Percentiles rank a stretch among this genome's conserved stretches.
phyloP scores from a whole-genome alignment of 1,140 invertebrate genomes.

The Drosophila pachea region DNA sequence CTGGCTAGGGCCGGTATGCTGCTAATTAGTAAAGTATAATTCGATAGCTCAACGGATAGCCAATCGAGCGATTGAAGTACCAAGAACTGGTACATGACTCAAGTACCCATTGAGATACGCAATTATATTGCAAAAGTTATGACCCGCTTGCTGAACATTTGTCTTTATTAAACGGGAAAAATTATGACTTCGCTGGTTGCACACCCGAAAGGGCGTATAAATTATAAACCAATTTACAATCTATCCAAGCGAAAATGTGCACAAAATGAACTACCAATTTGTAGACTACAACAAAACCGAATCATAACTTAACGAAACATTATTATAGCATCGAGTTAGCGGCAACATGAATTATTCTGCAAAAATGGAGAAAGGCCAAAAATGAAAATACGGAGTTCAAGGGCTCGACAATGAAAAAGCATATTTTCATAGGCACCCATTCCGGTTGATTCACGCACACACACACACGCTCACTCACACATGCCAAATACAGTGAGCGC shows the following conservation, averaged over 20 bases:
- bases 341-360: conserved; percentile 65
- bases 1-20: too few species aligned
- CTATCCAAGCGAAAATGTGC: conserved; percentile 63
- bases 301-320: conserved; percentile 49
- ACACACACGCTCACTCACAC: background rate
- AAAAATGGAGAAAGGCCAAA: conserved; percentile 12
- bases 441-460: too few species aligned
- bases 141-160: conserved; percentile 67
- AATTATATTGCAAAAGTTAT: conserved; percentile 28
- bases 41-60: background rate
- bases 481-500: background rate
- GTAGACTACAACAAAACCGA: conserved; percentile 24
- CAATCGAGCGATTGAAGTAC: background rate
- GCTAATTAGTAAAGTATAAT: too few species aligned
- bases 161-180: conserved; percentile 67
- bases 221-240: conserved; percentile 76
- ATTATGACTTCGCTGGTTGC: conserved; percentile 47
- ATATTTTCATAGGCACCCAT: conserved; percentile 21
- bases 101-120: background rate
- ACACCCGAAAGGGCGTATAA: conserved; percentile 54
- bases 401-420: conserved; percentile 47
- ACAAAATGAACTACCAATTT: conserved; percentile 72
- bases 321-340: conserved; percentile 55
- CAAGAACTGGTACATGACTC: too few species aligned
- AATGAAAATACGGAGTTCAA: conserved; percentile 28